These are phyloP conservation scores for Kryptopterus vitreolus DNA, from an alignment of 2,797 vertebrate genomes.

Conservation along the genomic window DNA sequence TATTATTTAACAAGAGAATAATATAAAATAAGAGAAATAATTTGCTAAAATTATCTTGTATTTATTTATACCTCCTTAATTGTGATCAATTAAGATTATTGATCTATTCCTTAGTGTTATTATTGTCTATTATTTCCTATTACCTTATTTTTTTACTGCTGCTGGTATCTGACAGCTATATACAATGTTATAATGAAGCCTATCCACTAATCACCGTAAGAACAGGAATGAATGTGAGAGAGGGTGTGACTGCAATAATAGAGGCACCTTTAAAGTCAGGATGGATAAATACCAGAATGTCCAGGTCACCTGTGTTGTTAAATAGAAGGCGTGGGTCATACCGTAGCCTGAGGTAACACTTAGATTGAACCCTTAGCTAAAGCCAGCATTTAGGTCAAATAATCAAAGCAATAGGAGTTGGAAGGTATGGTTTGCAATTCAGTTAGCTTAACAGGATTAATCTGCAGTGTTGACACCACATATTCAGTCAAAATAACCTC, in stretches of 20 bases:
- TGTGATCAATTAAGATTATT: too few species aligned
- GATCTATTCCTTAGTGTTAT: too few species aligned
- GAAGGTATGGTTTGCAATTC: constrained; percentile 33
- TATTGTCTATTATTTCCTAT: too few species aligned
- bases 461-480: constrained; percentile 7
- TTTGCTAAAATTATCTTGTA: too few species aligned
- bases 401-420: constrained; percentile 17
- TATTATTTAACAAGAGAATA: background rate
- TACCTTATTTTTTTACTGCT: too few species aligned
- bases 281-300: constrained; percentile 1
- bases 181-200: constrained; percentile 3
- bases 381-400: constrained; percentile 40
- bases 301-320: constrained; percentile 21
- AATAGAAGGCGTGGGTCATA: constrained; percentile 27
- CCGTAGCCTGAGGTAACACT: constrained; percentile 31
- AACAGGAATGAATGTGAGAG: background rate
- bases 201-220: background rate
- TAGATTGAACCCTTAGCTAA: constrained; percentile 36
- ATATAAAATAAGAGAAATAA: background rate
- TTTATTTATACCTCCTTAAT: too few species aligned
- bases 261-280: constrained; percentile 25
- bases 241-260: constrained; percentile 23
- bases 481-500: constrained; percentile 27
- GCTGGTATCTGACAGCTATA: too few species aligned
- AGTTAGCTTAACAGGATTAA: constrained; percentile 36